These are phyloP conservation scores for Drosophila pegasa DNA, from an alignment of 2,888 invertebrate species.

Conservation along the genomic window DNA sequence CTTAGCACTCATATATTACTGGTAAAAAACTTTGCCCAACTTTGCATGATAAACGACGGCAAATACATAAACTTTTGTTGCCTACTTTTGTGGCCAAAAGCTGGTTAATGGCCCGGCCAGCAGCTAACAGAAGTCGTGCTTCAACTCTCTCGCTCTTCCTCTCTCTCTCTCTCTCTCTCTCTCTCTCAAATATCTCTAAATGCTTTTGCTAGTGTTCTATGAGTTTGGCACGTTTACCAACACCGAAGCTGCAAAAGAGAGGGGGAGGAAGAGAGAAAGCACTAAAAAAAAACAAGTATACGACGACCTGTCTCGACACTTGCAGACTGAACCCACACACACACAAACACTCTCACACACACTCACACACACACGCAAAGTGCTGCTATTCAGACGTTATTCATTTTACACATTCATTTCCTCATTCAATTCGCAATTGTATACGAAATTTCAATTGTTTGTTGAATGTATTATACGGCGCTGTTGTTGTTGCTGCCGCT, in stretches of 20 bases:
- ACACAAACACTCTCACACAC: constrained; percentile 4
- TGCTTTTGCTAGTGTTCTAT: constrained; percentile 62
- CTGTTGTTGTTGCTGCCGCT: constrained; percentile 19
- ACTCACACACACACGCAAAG: constrained; percentile 14
- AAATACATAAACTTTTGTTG: constrained; percentile 36
- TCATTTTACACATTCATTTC: constrained; percentile 81
- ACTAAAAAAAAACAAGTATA: constrained; percentile 63
- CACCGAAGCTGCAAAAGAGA: constrained; percentile 32
- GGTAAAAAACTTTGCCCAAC: constrained; percentile 11
- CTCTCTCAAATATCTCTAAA: constrained; percentile 57
- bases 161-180: too few relatives aligned
- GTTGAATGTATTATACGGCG: constrained; percentile 75
- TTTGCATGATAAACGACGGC: constrained; percentile 14
- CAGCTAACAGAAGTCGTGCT: constrained; percentile 14
- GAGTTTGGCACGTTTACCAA: constrained; percentile 69
- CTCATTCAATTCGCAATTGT: constrained; percentile 81
- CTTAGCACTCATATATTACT: neutral
- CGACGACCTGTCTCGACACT: constrained; percentile 75
- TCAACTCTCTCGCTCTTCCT: too few relatives aligned
- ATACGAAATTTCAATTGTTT: constrained; percentile 80
- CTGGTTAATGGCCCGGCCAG: constrained; percentile 4
- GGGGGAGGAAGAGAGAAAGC: constrained; percentile 11
- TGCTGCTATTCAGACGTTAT: constrained; percentile 74
- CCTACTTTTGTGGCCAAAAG: constrained; percentile 42
- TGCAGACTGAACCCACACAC: constrained; percentile 33